These are phyloP conservation scores for Molossus molossus DNA, from an alignment of 2,797 vertebrate genomes.

Conservation along the genomic window DNA sequence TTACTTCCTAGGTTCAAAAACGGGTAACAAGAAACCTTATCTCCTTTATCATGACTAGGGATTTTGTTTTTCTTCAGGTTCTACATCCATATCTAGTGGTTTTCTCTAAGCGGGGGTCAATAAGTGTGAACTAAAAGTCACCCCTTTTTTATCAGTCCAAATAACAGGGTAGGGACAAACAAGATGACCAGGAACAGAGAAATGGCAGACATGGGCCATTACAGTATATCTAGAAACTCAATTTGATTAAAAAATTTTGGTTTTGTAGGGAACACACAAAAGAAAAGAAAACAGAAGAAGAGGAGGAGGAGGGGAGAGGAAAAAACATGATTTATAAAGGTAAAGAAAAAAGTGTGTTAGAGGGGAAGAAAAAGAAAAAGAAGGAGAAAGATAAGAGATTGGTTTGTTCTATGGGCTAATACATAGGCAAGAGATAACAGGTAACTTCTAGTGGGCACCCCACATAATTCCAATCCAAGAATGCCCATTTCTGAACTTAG, in stretches of 20 bases:
- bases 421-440: not conserved
- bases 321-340: constrained; percentile 35
- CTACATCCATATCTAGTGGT: not conserved
- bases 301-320: not conserved
- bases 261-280: not conserved
- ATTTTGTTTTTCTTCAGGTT: constrained; percentile 55
- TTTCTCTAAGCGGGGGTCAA: not conserved
- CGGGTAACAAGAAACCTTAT: not conserved
- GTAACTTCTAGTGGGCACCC: not conserved
- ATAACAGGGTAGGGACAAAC: not conserved
- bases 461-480: not conserved
- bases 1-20: constrained; percentile 2
- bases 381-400: not conserved
- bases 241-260: not conserved
- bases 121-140: constrained; percentile 5
- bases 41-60: constrained; percentile 13
- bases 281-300: constrained; percentile 25
- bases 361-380: not conserved
- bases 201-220: not conserved
- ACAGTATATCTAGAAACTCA: not conserved
- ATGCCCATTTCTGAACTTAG: not conserved
- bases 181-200: constrained; percentile 1
- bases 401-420: not conserved
- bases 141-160: not conserved
- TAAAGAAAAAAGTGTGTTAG: not conserved